Evolutionary conservation across 2,797 vertebrate genomes (phyloP), one percentile per base, ranked within the genome.

Genomic region (Gouania willdenowi): DNA sequence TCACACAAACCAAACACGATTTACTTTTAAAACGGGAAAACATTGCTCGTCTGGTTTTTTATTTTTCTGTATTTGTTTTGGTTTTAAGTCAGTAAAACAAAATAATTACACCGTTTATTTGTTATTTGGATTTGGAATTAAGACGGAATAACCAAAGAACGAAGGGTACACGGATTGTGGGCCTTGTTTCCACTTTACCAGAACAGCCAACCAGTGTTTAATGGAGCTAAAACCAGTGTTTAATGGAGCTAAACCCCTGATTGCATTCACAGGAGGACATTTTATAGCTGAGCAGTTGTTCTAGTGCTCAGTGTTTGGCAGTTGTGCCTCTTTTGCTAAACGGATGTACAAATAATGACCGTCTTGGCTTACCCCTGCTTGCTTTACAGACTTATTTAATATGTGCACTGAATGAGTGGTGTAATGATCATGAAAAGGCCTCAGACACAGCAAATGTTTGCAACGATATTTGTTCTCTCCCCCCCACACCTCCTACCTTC

Each of bases 391-490:
- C 65, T 43, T 50, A 52, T 78, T 77, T 79, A 80, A 82, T 73
- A 81, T 57, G 77, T 87, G 86, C 86, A 89, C 83, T 89, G 86
- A 88, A 74, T 78, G 77, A 85, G 66, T 66, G 81, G 60, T 66
- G 70, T 77, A 66, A 74, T 61, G 53, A 71, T 82, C 67, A 81
- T 71, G 50, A 84, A 69, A 67, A 59, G 56, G 70, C 69, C 89
- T 85, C 77, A 76, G 87, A 90, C 88, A 86, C 87, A 83, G 87
- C 87, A 88, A 84, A 70, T 21, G 18, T 87, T 83, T 89, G 87
- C 89, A 62, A 87, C 69, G 84, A 86, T 45, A 30, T 42, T 36
- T 60, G 26, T 65, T 56, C 50, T 33, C 47, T 65, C n/a, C n/a
- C n/a, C n/a, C n/a, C n/a, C n/a, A n/a, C n/a, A n/a, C n/a, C n/a